These are phyloP conservation scores for Imbricaverruca yamaguchii DNA, from an alignment of 2,888 invertebrate species.

Conservation along the genomic window DNA sequence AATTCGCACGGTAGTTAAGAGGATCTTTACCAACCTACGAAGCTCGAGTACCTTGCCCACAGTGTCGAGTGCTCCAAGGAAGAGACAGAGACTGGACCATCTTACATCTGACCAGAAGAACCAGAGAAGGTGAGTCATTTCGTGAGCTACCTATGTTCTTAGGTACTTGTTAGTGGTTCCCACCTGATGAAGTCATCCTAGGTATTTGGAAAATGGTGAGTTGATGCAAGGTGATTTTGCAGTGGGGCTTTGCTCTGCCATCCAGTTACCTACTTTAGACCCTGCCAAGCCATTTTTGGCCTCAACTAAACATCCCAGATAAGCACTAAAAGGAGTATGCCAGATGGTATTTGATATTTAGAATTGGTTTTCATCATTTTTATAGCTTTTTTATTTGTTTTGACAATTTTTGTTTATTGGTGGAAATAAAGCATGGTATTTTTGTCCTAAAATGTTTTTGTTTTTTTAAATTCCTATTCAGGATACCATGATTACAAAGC, in stretches of 20 bases:
- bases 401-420: no score
- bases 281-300: not conserved
- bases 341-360: no score
- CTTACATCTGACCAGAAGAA: conserved; percentile 31
- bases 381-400: no score
- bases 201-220: not conserved
- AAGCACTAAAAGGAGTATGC: no score
- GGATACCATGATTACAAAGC: no score
- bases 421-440: no score
- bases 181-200: not conserved
- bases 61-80: conserved; percentile 18
- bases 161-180: not conserved
- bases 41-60: not conserved
- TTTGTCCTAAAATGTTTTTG: no score
- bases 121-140: conserved; percentile 30
- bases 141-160: not conserved
- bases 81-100: conserved; percentile 32
- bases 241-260: not conserved
- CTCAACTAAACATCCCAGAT: not conserved
- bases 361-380: no score
- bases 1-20: not conserved
- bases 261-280: not conserved
- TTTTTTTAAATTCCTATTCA: no score
- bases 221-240: not conserved
- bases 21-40: not conserved